Base-by-base conservation (phyloP, 2,888 invertebrate species). In the Idaea aversata region DNA sequence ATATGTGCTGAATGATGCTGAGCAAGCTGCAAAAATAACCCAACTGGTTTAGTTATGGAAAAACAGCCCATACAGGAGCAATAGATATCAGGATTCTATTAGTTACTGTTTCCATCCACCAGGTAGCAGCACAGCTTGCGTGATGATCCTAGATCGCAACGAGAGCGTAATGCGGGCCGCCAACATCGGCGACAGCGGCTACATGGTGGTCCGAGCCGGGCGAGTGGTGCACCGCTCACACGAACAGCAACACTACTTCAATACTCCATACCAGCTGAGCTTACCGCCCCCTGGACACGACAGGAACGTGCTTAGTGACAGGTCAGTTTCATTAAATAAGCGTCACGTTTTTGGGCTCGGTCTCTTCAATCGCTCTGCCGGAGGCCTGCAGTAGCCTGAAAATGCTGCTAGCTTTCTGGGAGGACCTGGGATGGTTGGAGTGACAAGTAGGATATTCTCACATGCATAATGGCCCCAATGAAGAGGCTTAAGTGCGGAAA, bases 111-210 rank as follows among this genome's bases (percentile, higher is more conserved):
- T 34, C 15, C 25, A 15, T 15, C 58, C 15, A 15, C 36, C 88
- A 97, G 98, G 99, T 78, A 99, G 99, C 92, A 99, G 99, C 87
- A 99, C 99, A 74, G 99, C 99, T 1, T 99, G 99, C 90, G 97
- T 99, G 67, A 96, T 99, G 84, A 96, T 99, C 74, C 94, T 99
- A 70, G 98, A 98, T 88, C 95, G 97, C 76, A 97, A 96, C 79
- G 98, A 97, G 78, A 96, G 96, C 84, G 97, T 96, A 74, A 95
- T 99, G 83, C 98, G 98, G 81, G 97, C 99, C 15, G 99, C 99
- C 63, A 99, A 99, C 92, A 97, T 99, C 76, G 99, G 99, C n/a
- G 99, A 99, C 93, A 99, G 99, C 83, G 99, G 99, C 15, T 99
- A 98, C 90, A 96, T 99, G 93, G 96, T 99, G 64, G 97, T 98